These are phyloP conservation scores for Eurypyga helias DNA, from an alignment of 2,113 vertebrate species.

Conservation along the genomic window DNA sequence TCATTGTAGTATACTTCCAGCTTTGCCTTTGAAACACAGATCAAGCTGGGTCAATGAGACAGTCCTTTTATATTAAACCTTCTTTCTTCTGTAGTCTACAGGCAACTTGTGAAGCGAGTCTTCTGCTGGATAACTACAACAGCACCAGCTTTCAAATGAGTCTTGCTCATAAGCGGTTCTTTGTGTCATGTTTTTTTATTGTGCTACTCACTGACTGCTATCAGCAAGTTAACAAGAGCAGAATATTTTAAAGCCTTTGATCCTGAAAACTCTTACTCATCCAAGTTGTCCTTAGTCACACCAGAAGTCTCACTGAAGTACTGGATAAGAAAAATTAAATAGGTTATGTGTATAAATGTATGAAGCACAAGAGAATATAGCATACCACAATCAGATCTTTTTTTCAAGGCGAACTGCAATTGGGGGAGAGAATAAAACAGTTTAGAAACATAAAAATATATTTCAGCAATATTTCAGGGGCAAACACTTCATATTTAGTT, in stretches of 20 bases:
- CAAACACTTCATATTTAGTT: neutral
- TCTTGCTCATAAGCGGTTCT: slow-evolving; percentile 23
- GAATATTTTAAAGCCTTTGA: slow-evolving; percentile 23
- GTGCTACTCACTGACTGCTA: neutral
- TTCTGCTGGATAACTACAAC: neutral
- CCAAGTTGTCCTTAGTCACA: slow-evolving; percentile 9
- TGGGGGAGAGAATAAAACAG: neutral
- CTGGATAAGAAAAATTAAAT: slow-evolving; percentile 10
- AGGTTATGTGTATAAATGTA: neutral
- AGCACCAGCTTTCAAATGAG: slow-evolving; percentile 30
- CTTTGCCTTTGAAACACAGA: slow-evolving; percentile 73
- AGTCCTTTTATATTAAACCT: slow-evolving; percentile 49
- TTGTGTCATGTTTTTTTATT: neutral
- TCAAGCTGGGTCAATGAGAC: slow-evolving; percentile 61
- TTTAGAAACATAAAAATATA: neutral
- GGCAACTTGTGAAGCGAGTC: slow-evolving; percentile 19
- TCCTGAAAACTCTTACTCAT: neutral
- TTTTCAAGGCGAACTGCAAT: neutral
- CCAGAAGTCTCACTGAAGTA: slow-evolving; percentile 12
- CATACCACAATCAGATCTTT: neutral
- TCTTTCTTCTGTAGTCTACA: slow-evolving; percentile 23
- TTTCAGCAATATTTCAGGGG: neutral
- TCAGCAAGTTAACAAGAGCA: neutral
- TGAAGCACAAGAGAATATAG: neutral
- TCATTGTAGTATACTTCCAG: slow-evolving; percentile 64